Percentiles rank a stretch among this genome's conserved stretches.
These are phyloP conservation scores for Hydropotes inermis DNA, from an alignment of 2,113 vertebrate genomes.

Conservation along the genomic window DNA sequence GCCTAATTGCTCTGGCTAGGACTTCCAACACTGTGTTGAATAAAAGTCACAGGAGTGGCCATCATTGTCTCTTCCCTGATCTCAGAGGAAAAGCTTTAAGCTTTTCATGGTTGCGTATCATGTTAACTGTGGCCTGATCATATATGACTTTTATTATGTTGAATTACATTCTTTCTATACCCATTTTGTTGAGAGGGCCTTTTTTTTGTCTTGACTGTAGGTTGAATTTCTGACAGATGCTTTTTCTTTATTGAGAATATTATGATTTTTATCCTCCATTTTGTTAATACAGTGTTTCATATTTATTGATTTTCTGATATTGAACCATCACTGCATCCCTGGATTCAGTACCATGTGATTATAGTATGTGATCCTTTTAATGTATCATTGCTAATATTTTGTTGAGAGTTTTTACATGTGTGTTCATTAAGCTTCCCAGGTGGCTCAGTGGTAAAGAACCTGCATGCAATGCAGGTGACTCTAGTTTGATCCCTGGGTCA, in stretches of 20 bases:
- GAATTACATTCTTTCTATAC: not conserved
- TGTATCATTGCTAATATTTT: not conserved
- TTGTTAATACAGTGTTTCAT: not conserved
- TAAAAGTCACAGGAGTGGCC: not conserved
- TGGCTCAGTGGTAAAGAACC: not conserved
- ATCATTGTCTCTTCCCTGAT: not conserved
- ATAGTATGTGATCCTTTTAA: not conserved
- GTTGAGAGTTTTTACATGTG: not conserved
- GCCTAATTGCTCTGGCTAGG: not conserved
- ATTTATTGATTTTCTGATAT: not conserved
- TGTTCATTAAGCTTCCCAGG: not conserved
- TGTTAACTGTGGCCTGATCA: not conserved
- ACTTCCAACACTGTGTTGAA: not conserved
- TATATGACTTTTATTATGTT: not conserved
- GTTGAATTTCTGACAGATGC: not conserved
- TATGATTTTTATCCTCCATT: not conserved
- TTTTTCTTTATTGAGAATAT: not conserved
- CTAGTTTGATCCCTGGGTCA: not conserved
- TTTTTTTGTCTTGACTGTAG: not conserved
- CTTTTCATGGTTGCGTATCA: not conserved
- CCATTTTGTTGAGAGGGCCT: not conserved
- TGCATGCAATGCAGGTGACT: not conserved
- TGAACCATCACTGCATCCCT: not conserved
- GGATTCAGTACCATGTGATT: not conserved
- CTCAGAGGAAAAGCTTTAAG: not conserved